Evolutionary conservation across 2,888 invertebrate species (phyloP).

Genomic region (Synergus itoensis): DNA sequence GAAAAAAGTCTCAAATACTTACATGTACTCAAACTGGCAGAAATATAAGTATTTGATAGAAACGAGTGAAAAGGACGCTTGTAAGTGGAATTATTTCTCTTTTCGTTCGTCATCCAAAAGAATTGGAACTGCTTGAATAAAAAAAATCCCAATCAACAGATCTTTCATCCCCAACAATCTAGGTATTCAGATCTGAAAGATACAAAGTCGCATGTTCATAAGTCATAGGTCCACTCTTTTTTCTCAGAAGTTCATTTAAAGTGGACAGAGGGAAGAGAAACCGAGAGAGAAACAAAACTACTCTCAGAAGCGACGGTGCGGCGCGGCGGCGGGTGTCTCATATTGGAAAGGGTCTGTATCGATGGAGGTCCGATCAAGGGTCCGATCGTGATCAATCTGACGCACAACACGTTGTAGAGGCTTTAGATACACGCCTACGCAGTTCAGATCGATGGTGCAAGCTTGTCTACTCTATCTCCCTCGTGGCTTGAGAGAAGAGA

Average conservation of each 20-base stretch:
- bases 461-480: conserved; percentile 48
- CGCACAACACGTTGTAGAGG: not conserved
- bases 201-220: not conserved
- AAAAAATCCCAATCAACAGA: not conserved
- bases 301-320: not conserved
- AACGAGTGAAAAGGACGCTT: too few relatives aligned
- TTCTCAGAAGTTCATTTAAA: not conserved
- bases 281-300: not conserved
- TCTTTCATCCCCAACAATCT: too few relatives aligned
- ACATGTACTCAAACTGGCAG: too few relatives aligned
- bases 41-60: too few relatives aligned
- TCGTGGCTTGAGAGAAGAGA: conserved; percentile 45
- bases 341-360: conserved; percentile 5
- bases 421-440: conserved; percentile 51
- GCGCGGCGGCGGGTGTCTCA: not conserved
- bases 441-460: conserved; percentile 55
- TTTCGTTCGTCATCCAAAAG: conserved; percentile 17
- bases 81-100: too few relatives aligned
- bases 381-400: conserved; percentile 24
- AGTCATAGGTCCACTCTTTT: not conserved
- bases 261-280: not conserved
- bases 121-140: conserved; percentile 10
- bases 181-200: too few relatives aligned
- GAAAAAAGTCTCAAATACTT: too few relatives aligned
- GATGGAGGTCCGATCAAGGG: conserved; percentile 13